phyloP scores from a whole-genome alignment of 2,113 vertebrate genomes.

The Osmerus eperlanus region DNA sequence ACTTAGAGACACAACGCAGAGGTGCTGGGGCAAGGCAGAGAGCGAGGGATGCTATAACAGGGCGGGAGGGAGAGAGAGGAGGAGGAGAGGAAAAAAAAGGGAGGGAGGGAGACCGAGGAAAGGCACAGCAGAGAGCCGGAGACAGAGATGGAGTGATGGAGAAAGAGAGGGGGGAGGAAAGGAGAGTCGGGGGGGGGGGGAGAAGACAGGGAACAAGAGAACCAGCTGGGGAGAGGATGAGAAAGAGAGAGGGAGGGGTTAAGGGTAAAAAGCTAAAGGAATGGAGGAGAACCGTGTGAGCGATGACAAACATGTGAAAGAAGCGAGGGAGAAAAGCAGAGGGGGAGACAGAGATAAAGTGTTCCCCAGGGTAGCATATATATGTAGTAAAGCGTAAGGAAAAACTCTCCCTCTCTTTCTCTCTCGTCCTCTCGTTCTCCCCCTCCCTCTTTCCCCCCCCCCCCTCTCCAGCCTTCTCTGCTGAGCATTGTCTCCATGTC shows the following conservation, averaged over 20 bases:
- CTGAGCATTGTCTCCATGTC: conserved; percentile 47
- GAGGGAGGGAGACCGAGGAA: neutral
- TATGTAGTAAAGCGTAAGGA: conserved; percentile 51
- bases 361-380: conserved; percentile 44
- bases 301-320: conserved; percentile 47
- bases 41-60: conserved; percentile 17
- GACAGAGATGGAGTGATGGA: neutral
- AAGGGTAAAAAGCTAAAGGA: neutral
- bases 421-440: conserved; percentile 15
- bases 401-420: conserved; percentile 12
- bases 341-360: conserved; percentile 38
- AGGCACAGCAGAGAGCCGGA: conserved; percentile 9
- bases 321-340: conserved; percentile 27
- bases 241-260: conserved; percentile 45
- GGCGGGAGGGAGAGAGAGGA: neutral
- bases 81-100: neutral
- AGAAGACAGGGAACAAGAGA: neutral
- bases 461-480: neutral
- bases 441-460: neutral
- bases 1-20: conserved; percentile 62
- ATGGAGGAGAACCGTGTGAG: conserved; percentile 28
- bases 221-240: conserved; percentile 11
- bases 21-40: conserved; percentile 27
- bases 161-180: conserved; percentile 14
- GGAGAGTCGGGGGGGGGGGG: conserved; percentile 15